phyloP scores from a whole-genome alignment of 2,888 invertebrate species.

The Drepana falcataria region DNA sequence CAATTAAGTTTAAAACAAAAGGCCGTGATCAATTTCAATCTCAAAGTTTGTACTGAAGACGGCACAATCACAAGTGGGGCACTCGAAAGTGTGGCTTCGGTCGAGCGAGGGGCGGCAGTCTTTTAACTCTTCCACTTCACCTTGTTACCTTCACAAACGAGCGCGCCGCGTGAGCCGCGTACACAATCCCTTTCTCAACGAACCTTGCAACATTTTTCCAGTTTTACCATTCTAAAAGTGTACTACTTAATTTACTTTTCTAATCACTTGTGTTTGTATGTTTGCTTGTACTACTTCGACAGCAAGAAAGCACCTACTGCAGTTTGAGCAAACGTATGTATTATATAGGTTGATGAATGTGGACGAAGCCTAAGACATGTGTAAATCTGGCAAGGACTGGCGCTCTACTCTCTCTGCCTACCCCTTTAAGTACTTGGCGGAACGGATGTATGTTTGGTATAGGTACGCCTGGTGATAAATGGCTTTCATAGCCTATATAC shows the following conservation, averaged over 20 bases:
- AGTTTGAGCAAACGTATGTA: no score
- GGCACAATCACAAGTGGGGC: slow-evolving; percentile 11
- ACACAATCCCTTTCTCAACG: slow-evolving; percentile 49
- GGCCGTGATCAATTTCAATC: slow-evolving; percentile 1
- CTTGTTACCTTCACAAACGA: slow-evolving; percentile 73
- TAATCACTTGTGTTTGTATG: slow-evolving; percentile 1
- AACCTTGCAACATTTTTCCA: slow-evolving; percentile 24
- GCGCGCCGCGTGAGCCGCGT: slow-evolving; percentile 59
- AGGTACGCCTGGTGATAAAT: no score
- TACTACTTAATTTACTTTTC: slow-evolving; percentile 14
- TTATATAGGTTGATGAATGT: no score
- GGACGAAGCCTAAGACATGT: no score
- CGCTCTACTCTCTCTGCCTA: no score
- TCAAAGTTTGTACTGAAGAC: not conserved
- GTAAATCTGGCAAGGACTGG: no score
- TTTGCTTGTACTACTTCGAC: not conserved
- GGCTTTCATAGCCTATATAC: no score
- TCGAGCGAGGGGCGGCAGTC: slow-evolving; percentile 34
- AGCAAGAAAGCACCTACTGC: no score
- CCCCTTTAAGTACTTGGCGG: no score
- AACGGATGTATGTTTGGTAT: no score
- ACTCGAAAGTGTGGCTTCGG: slow-evolving; percentile 28
- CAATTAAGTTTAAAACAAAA: not conserved
- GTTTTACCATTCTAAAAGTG: slow-evolving; percentile 19
- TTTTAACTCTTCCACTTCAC: slow-evolving; percentile 70